Conservation (phyloP, 23 tunicate genomes). For the Styela plicata region DNA sequence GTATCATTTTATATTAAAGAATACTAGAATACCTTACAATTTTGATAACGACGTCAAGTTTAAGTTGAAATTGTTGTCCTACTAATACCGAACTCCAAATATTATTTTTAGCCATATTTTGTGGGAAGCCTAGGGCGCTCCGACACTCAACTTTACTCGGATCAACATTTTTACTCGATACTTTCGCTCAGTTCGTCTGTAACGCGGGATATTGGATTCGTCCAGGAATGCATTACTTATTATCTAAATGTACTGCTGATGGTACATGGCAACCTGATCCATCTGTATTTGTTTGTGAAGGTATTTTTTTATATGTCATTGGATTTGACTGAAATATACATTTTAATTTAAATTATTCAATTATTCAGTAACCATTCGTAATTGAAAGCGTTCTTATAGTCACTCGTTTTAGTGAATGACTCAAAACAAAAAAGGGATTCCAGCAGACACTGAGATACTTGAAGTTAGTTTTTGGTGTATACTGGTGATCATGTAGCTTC, state of each 20-base stretch:
- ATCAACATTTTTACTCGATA: conserved; percentile 19
- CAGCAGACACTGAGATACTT: too few species aligned
- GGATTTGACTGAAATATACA: neutral
- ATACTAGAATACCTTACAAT: too few species aligned
- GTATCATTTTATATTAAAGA: too few species aligned
- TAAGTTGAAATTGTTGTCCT: too few species aligned
- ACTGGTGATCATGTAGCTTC: too few species aligned
- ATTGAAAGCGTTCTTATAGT: too few species aligned
- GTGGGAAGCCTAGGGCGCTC: conserved; percentile 46
- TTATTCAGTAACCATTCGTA: too few species aligned
- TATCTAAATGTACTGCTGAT: conserved; percentile 32
- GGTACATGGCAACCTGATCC: conserved; percentile 69
- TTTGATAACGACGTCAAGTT: too few species aligned
- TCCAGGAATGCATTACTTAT: conserved; percentile 25
- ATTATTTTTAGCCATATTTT: conserved; percentile 37
- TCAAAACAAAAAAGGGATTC: too few species aligned
- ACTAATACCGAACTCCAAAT: neutral
- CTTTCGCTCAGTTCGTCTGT: conserved; percentile 58
- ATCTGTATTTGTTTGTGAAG: conserved; percentile 34
- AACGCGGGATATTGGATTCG: conserved; percentile 54
- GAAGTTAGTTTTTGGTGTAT: too few species aligned
- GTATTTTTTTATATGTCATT: conserved; percentile 2
- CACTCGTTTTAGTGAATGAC: too few species aligned
- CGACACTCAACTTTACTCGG: conserved; percentile 11
- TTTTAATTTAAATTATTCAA: too few species aligned